Base-by-base conservation (phyloP, 2,113 vertebrate species). In the Hydropotes inermis region DNA sequence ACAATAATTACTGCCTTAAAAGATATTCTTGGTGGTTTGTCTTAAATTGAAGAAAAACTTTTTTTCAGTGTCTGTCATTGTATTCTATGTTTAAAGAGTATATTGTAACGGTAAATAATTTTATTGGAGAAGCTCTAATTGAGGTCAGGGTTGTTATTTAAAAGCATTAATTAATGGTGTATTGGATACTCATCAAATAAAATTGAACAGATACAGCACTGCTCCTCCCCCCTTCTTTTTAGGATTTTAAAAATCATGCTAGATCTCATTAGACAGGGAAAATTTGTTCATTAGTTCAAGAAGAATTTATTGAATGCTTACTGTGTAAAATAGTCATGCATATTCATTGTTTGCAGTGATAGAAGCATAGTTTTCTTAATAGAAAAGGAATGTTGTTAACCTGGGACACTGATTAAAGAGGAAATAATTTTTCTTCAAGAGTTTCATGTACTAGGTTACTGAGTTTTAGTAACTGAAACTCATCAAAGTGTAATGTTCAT, bases 221-320 rank as follows among this genome's bases (percentile, higher is more conserved):
- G 14, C n/a, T 11, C 30, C 15, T 6, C 10, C 13, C 25, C 16
- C 1, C 28, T 78, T 25, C 64, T 89, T 91, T 84, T 89, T 93
- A 90, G 87, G 52, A 67, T 89, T 83, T 89, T 84, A 89, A 96
- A 97, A 89, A 95, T 87, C 82, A 93, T 23, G 90, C 33, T 84
- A 90, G 81, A 76, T 23, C 87, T 88, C 47, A 87, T 93, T 70
- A 95, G 30, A 52, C 55, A 50, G 10, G 47, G 78, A 36, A 84
- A 70, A 94, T 91, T 45, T 92, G 78, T 87, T 96, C 86, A 97
- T 97, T 97, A 95, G 94, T 81, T 94, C 82, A 92, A 52, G 74
- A 92, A 81, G n/a, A 85, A 84, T 93, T 97, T 97, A 97, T 89
- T 97, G 95, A 95, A 91, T 97, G 50, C 88, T 89, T 96, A 83